Conservation (phyloP, 1,140 invertebrate species). For the Bombyx mori region DNA sequence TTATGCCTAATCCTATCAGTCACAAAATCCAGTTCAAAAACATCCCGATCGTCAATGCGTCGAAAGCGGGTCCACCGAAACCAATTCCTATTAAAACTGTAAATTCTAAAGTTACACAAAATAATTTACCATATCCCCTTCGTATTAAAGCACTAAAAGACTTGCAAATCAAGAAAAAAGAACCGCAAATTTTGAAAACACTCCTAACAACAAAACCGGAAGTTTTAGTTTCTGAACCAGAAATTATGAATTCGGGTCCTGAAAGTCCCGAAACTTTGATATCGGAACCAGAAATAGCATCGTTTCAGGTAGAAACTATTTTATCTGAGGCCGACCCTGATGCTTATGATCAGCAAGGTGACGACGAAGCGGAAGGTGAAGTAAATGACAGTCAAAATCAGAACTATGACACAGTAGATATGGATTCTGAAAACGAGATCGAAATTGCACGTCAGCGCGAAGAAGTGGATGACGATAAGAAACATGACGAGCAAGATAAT, state of each 20-base stretch:
- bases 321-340: constrained; percentile 63
- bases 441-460: constrained; percentile 54
- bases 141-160: constrained; percentile 63
- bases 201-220: constrained; percentile 60
- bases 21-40: constrained; percentile 59
- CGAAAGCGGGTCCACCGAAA: constrained; percentile 45
- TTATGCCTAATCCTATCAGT: constrained; percentile 60
- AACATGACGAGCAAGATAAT: constrained; percentile 19
- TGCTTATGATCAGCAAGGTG: constrained; percentile 37
- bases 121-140: constrained; percentile 59
- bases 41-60: constrained; percentile 39
- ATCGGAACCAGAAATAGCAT: constrained; percentile 66
- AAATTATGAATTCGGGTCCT: constrained; percentile 60
- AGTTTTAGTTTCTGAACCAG: constrained; percentile 59
- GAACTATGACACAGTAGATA: constrained; percentile 59
- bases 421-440: constrained; percentile 63
- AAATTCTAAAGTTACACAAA: constrained; percentile 29
- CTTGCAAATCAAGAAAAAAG: constrained; percentile 64
- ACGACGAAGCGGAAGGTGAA: constrained; percentile 40
- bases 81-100: constrained; percentile 48
- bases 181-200: constrained; percentile 68
- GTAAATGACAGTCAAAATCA: constrained; percentile 42
- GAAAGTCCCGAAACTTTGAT: constrained; percentile 66
- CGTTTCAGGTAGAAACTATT: constrained; percentile 67
- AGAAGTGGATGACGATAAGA: constrained; percentile 19